A percentile compares a stretch with the other conserved stretches of the same genome.
Conservation (phyloP, 2,797 vertebrate species). For the Crax fasciolata region DNA sequence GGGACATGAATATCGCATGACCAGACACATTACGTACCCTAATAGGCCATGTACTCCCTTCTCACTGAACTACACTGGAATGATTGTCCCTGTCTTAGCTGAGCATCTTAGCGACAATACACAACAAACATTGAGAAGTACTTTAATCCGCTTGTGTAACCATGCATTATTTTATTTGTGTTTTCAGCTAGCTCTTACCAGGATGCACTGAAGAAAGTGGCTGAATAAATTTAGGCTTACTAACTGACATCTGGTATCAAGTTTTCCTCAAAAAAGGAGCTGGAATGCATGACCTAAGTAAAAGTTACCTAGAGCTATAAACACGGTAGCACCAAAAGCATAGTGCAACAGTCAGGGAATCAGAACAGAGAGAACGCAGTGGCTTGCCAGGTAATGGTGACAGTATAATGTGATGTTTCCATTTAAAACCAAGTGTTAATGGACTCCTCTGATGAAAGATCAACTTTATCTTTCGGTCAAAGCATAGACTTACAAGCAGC, state of each 20-base stretch:
- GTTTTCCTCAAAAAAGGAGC: background rate
- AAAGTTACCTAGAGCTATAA: background rate
- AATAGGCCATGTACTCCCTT: background rate
- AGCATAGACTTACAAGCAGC: background rate
- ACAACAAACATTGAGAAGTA: background rate
- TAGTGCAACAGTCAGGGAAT: background rate
- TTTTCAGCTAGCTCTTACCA: background rate
- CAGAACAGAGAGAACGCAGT: background rate
- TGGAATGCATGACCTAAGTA: background rate
- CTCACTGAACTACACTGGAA: background rate
- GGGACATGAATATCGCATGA: background rate
- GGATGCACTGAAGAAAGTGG: background rate
- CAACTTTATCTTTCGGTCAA: background rate
- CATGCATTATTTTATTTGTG: background rate
- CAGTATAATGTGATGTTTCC: background rate
- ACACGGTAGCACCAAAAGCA: background rate
- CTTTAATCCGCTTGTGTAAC: background rate
- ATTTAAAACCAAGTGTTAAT: background rate
- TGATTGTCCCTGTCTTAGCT: background rate
- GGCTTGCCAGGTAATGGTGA: background rate
- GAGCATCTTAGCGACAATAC: background rate
- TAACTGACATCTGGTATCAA: background rate
- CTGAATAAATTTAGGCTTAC: background rate
- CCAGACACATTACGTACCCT: background rate
- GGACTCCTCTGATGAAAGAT: background rate